These are phyloP conservation scores for Zingel zingel DNA, from an alignment of 2,113 vertebrate genomes.

Conservation along the genomic window DNA sequence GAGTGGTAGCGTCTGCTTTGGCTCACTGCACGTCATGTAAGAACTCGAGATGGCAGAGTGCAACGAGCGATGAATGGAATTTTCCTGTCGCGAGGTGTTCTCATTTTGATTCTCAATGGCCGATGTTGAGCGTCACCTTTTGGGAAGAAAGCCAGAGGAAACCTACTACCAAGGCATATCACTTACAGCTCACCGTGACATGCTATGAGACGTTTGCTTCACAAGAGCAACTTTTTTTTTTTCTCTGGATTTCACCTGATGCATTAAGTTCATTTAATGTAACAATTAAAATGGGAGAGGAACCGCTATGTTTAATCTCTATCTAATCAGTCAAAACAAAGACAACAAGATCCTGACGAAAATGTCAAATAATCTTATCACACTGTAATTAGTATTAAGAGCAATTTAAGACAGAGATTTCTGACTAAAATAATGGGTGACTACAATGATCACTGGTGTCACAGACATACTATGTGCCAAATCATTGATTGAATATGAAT, in stretches of 20 bases:
- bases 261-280: not conserved
- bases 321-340: too few species aligned
- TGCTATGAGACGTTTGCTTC: conserved; percentile 16
- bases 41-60: conserved; percentile 27
- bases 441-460: conserved; percentile 23
- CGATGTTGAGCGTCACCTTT: conserved; percentile 65
- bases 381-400: conserved; percentile 16
- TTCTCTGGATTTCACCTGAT: conserved; percentile 2
- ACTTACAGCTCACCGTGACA: conserved; percentile 37
- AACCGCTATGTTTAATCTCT: too few species aligned
- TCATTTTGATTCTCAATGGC: conserved; percentile 54
- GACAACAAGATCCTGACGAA: not conserved
- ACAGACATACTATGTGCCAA: conserved; percentile 19
- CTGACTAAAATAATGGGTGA: conserved; percentile 16
- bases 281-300: too few species aligned
- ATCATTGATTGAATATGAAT: conserved; percentile 56
- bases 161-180: conserved; percentile 17
- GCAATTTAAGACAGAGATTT: conserved; percentile 17
- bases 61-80: conserved; percentile 5
- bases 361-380: conserved; percentile 21
- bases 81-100: conserved; percentile 39
- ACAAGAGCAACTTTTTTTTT: conserved; percentile 32
- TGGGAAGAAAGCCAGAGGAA: conserved; percentile 47
- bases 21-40: conserved; percentile 14
- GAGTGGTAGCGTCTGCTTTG: conserved; percentile 23